Evolutionary conservation across 2,888 invertebrate species (phyloP).

Genomic region (Unio delphinus): DNA sequence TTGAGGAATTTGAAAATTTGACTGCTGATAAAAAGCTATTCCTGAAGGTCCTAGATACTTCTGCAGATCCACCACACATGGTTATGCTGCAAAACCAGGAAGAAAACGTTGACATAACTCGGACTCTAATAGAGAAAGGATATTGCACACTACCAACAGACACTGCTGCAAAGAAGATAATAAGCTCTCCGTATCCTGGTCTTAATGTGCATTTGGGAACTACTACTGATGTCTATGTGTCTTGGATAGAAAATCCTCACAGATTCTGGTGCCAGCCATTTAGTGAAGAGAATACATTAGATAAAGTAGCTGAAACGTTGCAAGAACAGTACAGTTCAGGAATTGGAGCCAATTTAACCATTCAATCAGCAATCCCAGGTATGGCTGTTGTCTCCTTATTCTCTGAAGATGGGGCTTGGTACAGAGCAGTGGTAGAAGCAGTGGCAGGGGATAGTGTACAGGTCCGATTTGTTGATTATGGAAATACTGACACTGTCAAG

Average conservation of each 20-base stretch:
- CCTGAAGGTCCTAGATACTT: slow-evolving; percentile 27
- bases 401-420: slow-evolving; percentile 79
- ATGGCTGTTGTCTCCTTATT: slow-evolving; percentile 73
- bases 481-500: slow-evolving; percentile 57
- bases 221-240: slow-evolving; percentile 37
- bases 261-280: slow-evolving; percentile 48
- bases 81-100: slow-evolving; percentile 37
- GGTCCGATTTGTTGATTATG: slow-evolving; percentile 61
- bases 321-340: slow-evolving; percentile 41
- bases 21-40: slow-evolving; percentile 40
- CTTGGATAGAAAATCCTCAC: slow-evolving; percentile 47
- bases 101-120: slow-evolving; percentile 30
- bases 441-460: slow-evolving; percentile 62
- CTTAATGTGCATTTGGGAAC: slow-evolving; percentile 8
- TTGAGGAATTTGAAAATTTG: slow-evolving; percentile 37
- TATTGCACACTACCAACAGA: slow-evolving; percentile 19
- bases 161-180: slow-evolving; percentile 17
- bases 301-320: slow-evolving; percentile 36
- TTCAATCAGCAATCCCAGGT: slow-evolving; percentile 18
- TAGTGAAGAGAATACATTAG: slow-evolving; percentile 32
- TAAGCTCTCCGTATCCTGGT: slow-evolving; percentile 34
- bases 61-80: slow-evolving; percentile 20
- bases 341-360: slow-evolving; percentile 14
- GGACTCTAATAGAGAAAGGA: slow-evolving; percentile 33
- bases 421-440: slow-evolving; percentile 77